A percentile compares a stretch with the other conserved stretches of the same genome.
Conservation (phyloP, 53 echinoderm and acorn worm species). For the Temnopleurus reevesii region DNA sequence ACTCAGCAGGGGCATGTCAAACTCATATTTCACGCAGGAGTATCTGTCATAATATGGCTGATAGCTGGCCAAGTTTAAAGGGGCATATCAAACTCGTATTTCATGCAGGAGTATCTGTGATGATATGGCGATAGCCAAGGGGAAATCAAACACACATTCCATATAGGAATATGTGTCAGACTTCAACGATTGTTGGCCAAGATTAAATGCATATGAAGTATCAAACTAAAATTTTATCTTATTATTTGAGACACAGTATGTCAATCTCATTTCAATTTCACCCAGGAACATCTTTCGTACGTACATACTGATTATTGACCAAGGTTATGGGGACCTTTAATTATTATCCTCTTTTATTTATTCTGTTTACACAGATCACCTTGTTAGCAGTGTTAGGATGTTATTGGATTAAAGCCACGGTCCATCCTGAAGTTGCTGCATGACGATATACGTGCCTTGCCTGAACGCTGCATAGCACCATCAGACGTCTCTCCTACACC, state of each 20-base stretch:
- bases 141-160: conserved; percentile 10
- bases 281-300: too few species aligned
- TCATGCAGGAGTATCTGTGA: neutral
- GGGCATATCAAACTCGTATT: conserved; percentile 16
- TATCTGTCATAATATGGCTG: neutral
- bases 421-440: neutral
- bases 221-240: too few species aligned
- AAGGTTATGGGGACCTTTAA: too few species aligned
- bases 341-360: too few species aligned
- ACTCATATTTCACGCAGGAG: neutral
- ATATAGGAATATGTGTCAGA: neutral
- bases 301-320: too few species aligned
- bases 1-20: conserved; percentile 15
- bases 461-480: neutral
- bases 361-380: conserved; percentile 6
- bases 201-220: too few species aligned
- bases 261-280: too few species aligned
- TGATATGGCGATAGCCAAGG: too few species aligned
- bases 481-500: neutral
- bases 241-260: too few species aligned
- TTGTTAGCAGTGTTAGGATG: neutral
- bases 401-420: neutral
- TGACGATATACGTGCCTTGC: neutral
- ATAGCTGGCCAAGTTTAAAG: too few species aligned
- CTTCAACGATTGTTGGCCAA: too few species aligned